Conservation (phyloP, 92 coral and sea anemone genomes). For the Micromussa lordhowensis region DNA sequence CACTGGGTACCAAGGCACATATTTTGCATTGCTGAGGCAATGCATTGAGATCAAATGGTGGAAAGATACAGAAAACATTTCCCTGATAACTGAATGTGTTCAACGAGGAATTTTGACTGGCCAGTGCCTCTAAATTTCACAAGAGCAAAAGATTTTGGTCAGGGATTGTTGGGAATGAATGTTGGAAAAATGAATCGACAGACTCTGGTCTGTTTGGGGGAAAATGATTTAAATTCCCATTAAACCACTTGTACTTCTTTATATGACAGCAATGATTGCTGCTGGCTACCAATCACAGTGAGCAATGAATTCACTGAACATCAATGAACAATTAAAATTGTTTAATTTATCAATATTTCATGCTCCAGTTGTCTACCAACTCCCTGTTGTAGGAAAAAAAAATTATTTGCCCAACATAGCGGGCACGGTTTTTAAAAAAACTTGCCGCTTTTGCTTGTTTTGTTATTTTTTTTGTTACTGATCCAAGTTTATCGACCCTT, state of each 20-base stretch:
- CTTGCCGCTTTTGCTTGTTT: background rate
- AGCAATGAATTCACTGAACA: background rate
- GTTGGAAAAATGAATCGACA: background rate
- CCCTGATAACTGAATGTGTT: background rate
- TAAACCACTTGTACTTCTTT: slow-evolving; percentile 83
- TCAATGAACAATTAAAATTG: background rate
- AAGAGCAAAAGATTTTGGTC: background rate
- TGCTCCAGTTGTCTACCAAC: background rate
- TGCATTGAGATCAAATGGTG: slow-evolving; percentile 13
- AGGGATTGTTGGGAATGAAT: slow-evolving; percentile 1
- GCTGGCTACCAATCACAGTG: background rate
- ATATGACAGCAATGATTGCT: background rate
- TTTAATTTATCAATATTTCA: background rate
- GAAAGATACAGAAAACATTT: background rate
- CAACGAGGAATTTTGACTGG: background rate
- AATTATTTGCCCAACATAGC: background rate
- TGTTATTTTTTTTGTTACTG: background rate
- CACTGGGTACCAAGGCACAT: slow-evolving; percentile 39
- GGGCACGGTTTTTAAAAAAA: background rate
- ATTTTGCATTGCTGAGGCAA: slow-evolving; percentile 22
- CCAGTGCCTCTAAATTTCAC: background rate
- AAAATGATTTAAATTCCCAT: background rate
- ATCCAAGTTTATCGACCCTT: background rate
- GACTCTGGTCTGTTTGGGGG: slow-evolving; percentile 6
- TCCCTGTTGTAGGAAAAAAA: background rate